Conservation (phyloP, 2,888 invertebrate genomes). For the Seira sanloemensis region DNA sequence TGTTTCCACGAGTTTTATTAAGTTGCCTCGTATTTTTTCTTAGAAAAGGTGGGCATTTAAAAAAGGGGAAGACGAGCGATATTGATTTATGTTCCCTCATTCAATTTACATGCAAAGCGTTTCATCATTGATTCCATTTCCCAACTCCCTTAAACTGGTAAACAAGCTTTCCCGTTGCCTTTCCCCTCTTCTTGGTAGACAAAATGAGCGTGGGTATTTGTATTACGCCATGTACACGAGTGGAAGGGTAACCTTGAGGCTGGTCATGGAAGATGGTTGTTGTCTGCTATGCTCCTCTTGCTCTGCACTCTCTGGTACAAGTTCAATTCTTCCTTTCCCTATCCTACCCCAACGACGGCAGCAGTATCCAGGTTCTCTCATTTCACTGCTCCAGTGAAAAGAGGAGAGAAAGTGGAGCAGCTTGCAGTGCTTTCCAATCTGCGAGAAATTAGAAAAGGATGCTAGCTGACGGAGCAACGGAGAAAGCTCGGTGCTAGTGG, state of each 20-base stretch:
- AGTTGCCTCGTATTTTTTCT: too few species aligned
- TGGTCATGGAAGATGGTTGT: constrained; percentile 18
- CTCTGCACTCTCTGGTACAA: neutral
- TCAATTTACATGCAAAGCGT: neutral
- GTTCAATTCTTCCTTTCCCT: neutral
- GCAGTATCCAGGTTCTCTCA: neutral
- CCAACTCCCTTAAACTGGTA: too few species aligned
- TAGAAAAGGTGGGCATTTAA: too few species aligned
- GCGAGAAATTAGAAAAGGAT: too few species aligned
- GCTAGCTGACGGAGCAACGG: neutral
- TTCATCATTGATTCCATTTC: neutral
- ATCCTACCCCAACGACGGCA: neutral
- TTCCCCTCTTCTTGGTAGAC: too few species aligned
- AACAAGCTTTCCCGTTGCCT: neutral
- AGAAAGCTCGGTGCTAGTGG: neutral
- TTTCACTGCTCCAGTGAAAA: neutral
- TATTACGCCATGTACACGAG: neutral
- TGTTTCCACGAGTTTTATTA: too few species aligned
- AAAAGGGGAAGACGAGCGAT: neutral
- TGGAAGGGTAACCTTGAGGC: constrained; percentile 25
- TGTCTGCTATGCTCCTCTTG: neutral
- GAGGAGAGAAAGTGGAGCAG: neutral
- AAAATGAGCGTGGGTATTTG: too few species aligned
- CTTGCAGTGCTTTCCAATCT: neutral
- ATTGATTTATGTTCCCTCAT: neutral